Base-by-base conservation (phyloP, 2,888 invertebrate genomes). In the Pharmacophagus antenor region DNA sequence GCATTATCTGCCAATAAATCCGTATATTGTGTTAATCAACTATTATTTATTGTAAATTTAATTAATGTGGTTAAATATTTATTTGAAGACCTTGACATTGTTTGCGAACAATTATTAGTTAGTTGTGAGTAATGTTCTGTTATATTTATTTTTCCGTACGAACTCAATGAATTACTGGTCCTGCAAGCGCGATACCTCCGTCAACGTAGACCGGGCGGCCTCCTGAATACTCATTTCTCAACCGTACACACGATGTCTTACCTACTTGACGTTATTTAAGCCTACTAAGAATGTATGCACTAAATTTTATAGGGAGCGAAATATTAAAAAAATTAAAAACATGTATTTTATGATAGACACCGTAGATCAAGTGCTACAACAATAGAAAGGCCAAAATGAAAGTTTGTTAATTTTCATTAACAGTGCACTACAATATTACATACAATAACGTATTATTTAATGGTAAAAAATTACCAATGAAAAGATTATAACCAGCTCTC, bases 161-260 rank as follows among this genome's bases (percentile, higher is more conserved):
- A 50, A 55, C 46, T 22, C 42, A 44, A 37, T 55, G 27, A 55
- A 50, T 22, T 49, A 49, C 20, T 25, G 50, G 50, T 22, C 49
- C 59, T 20, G 20, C 50, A 50, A 58, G 18, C 52, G 47, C 54
- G 59, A 44, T 50, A 60, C 20, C 50, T 44, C 48, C 44, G 57
- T 18, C 52, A 31, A 52, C 62, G 47, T 51, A 50, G 59, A 69
- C 68, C 64, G 67, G 71, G 58, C 69, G 71, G 70, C 71, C 71
- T 71, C 70, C 69, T 65, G 61, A 63, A 61, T 63, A 59, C 25
- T 57, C 63, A 63, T 71, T 71, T 66, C 71, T 56, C 66, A 68
- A 67, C 61, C 44, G 54, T 52, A 58, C 65, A 61, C 63, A 60
- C 58, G 52, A 61, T 46, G 61, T 42, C 61, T 61, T 56, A 54